A percentile compares a stretch with the other conserved stretches of the same genome.
Conservation (phyloP, 2,888 invertebrate species). For the Troides aeacus region DNA sequence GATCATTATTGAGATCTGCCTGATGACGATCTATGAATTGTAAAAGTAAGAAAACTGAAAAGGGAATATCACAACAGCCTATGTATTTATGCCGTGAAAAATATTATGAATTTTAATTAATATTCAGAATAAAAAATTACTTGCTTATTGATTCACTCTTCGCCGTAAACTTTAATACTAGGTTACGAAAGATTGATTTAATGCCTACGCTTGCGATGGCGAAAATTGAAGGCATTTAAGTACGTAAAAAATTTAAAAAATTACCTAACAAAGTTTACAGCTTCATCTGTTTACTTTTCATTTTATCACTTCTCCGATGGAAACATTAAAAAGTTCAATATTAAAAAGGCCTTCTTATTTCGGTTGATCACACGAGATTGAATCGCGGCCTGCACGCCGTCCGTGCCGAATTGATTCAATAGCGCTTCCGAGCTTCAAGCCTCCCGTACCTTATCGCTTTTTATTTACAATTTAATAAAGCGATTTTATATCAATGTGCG, state of each 20-base stretch:
- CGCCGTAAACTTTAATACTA: background rate
- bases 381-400: constrained; percentile 46
- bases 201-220: too few species aligned
- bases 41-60: background rate
- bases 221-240: background rate
- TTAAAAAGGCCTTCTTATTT: constrained; percentile 35
- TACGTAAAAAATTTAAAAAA: background rate
- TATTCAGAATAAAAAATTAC: background rate
- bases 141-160: background rate
- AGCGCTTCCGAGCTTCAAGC: constrained; percentile 56
- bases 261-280: background rate
- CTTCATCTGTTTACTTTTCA: background rate
- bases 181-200: background rate
- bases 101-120: too few species aligned
- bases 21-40: background rate
- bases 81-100: background rate
- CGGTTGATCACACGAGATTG: constrained; percentile 46
- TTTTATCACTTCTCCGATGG: background rate
- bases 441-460: background rate
- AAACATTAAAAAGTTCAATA: background rate
- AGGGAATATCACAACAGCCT: background rate
- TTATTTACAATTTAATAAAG: constrained; percentile 1
- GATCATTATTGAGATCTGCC: constrained; percentile 42
- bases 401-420: constrained; percentile 61
- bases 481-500: constrained; percentile 3